Evolutionary conservation across 2,888 invertebrate species (phyloP).

Genomic region (Pseudoips prasinana): DNA sequence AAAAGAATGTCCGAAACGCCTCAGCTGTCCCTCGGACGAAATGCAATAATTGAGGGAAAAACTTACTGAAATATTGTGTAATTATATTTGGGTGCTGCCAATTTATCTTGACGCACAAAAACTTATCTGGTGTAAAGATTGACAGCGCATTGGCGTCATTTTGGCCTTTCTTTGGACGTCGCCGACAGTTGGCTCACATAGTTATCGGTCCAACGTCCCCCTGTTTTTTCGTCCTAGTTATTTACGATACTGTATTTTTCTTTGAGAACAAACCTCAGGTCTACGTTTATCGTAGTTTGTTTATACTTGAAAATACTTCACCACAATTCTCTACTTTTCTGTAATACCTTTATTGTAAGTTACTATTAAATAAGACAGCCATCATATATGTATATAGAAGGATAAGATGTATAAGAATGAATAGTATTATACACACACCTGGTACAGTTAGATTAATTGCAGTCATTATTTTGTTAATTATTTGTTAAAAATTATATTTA

Average conservation of each 20-base stretch:
- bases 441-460: no score
- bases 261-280: no score
- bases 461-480: no score
- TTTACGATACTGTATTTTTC: conserved; percentile 6
- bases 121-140: conserved; percentile 48
- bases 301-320: no score
- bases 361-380: no score
- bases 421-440: no score
- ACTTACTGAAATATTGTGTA: conserved; percentile 66
- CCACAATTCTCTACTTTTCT: no score
- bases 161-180: conserved; percentile 23
- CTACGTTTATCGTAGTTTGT: no score
- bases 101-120: conserved; percentile 49
- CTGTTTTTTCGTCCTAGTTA: conserved; percentile 15
- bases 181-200: conserved; percentile 25
- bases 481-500: no score
- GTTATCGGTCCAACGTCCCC: conserved; percentile 15
- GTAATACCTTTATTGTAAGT: no score
- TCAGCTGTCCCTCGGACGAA: conserved; percentile 49
- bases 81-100: conserved; percentile 61
- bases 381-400: no score
- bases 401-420: no score
- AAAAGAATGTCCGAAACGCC: conserved; percentile 59
- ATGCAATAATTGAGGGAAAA: conserved; percentile 75
- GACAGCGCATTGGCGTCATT: conserved; percentile 41